Conservation (phyloP, 2,113 vertebrate species). For the Pavo muticus region DNA sequence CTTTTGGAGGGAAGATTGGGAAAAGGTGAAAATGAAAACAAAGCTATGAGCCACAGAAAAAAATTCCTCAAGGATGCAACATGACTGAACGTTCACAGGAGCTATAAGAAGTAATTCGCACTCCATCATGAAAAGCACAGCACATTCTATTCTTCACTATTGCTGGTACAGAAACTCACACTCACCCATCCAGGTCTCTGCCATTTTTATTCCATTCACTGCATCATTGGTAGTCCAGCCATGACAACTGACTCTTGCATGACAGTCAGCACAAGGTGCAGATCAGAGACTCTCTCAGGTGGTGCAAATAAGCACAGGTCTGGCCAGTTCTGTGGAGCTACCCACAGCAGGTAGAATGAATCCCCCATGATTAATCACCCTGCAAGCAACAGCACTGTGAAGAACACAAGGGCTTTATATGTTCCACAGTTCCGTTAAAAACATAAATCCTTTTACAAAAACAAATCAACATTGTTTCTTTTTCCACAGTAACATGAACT, state of each 20-base stretch:
- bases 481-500: not conserved
- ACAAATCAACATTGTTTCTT: not conserved
- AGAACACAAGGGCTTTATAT: not conserved
- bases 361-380: not conserved
- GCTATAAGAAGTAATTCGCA: not conserved
- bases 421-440: not conserved
- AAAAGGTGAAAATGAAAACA: not conserved
- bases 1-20: not conserved
- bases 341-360: not conserved
- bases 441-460: not conserved
- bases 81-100: not conserved
- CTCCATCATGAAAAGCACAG: not conserved
- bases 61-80: not conserved
- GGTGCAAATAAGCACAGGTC: not conserved
- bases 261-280: rapidly evolving
- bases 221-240: not conserved
- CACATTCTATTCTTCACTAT: not conserved
- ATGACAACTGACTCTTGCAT: not conserved
- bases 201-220: not conserved
- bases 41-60: not conserved
- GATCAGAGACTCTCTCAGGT: too few species aligned
- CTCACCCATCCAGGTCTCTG: not conserved
- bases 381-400: not conserved
- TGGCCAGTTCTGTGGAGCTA: not conserved
- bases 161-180: not conserved